Evolutionary conservation across 2,888 invertebrate genomes (phyloP).

Genomic region (Polyommatus iphigenia): DNA sequence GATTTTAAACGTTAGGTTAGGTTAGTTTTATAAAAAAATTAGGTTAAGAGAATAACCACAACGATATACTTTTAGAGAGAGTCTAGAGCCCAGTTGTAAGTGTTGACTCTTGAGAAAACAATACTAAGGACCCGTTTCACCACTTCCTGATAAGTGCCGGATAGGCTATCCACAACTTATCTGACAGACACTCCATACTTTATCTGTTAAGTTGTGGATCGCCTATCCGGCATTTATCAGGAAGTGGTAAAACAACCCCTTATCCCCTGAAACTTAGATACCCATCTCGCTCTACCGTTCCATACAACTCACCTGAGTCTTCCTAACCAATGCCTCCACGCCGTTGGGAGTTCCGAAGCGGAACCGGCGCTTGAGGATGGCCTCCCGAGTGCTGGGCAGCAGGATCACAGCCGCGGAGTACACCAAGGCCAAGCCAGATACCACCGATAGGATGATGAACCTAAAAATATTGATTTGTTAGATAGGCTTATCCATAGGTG

Average conservation of each 20-base stretch:
- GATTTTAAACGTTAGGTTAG: neutral
- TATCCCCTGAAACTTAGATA: neutral
- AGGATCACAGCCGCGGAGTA: slow-evolving; percentile 90
- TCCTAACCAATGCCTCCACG: slow-evolving; percentile 87
- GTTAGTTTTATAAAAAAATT: neutral
- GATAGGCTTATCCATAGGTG: no score
- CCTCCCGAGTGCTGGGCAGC: slow-evolving; percentile 89
- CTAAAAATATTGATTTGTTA: slow-evolving; percentile 62
- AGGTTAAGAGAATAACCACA: no score
- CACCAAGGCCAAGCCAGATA: slow-evolving; percentile 88
- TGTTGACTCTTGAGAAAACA: no score
- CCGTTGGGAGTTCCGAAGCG: slow-evolving; percentile 88
- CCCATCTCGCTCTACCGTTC: neutral
- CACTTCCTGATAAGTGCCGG: no score
- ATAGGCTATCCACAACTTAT: no score
- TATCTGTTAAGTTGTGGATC: no score
- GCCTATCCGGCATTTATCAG: no score
- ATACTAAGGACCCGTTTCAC: no score
- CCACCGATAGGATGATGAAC: slow-evolving; percentile 89
- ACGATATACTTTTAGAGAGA: no score
- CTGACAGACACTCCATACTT: no score
- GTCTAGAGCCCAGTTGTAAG: no score
- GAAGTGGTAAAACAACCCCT: no score
- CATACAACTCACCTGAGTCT: slow-evolving; percentile 86
- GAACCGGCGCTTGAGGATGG: slow-evolving; percentile 89